Evolutionary conservation across 2,797 vertebrate species (phyloP).

Genomic region (Gorsachius magnificus): DNA sequence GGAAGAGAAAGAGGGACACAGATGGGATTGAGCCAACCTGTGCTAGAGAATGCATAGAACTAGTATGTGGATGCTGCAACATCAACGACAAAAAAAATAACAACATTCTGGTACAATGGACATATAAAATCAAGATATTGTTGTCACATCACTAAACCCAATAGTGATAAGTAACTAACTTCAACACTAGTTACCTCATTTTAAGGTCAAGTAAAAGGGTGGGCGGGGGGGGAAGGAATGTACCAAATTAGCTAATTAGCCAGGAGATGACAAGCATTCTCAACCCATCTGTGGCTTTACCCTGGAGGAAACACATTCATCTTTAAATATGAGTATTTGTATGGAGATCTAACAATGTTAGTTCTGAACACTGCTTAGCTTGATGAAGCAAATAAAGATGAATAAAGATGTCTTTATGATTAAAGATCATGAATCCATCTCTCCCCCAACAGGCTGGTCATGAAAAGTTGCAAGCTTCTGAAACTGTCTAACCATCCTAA

Average conservation of each 20-base stretch:
- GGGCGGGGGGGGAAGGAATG: neutral
- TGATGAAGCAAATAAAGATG: slow-evolving; percentile 28
- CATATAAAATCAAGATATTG: neutral
- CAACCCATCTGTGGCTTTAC: neutral
- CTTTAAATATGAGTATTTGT: neutral
- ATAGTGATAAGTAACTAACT: neutral
- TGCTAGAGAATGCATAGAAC: neutral
- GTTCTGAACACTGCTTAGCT: neutral
- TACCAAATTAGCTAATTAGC: neutral
- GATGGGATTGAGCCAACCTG: neutral
- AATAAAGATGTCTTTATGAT: slow-evolving; percentile 15
- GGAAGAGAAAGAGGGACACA: neutral
- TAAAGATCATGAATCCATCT: neutral
- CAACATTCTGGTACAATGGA: neutral
- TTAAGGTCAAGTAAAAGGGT: neutral
- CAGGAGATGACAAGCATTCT: neutral
- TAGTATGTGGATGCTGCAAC: neutral
- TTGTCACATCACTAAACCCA: neutral
- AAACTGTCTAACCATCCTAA: neutral
- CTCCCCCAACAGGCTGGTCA: neutral
- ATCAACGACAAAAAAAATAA: neutral
- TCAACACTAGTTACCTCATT: neutral
- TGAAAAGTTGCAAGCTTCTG: neutral
- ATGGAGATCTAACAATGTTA: neutral
- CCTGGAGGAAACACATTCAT: neutral